Evolutionary conservation across 37 sponge, comb jelly and placozoan genomes (phyloP).

Genomic region (Mnemiopsis leidyi): DNA sequence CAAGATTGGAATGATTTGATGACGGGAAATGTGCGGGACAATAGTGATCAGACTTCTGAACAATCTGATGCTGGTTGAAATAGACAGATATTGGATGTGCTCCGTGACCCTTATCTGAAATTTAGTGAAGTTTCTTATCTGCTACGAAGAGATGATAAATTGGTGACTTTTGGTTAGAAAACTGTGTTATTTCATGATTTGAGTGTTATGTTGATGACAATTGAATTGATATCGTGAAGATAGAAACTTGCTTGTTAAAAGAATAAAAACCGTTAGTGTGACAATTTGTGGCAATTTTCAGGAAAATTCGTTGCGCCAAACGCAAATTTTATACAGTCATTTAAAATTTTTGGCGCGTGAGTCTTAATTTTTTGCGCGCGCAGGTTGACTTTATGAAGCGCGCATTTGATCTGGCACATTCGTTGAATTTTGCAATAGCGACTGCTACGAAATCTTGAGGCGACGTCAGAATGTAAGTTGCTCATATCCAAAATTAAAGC

Average conservation of each 20-base stretch:
- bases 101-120: no score
- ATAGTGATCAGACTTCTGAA: neutral
- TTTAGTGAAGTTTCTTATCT: no score
- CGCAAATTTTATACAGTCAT: neutral
- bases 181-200: no score
- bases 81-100: no score
- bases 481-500: no score
- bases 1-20: neutral
- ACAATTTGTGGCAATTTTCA: neutral
- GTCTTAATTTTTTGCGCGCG: neutral
- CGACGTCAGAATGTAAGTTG: no score
- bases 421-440: neutral
- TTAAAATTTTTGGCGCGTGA: slow-evolving; percentile 4
- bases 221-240: no score
- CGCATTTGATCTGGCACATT: slow-evolving; percentile 59
- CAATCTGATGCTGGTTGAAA: neutral
- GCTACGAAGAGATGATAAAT: no score
- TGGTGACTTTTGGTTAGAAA: no score
- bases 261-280: slow-evolving; percentile 50
- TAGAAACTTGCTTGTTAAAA: neutral
- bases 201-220: no score
- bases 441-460: neutral
- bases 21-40: neutral
- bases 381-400: neutral
- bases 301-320: slow-evolving; percentile 4